A percentile compares a stretch with the other conserved stretches of the same genome.
These are phyloP conservation scores for Drosophila serrata DNA, from an alignment of 1,140 invertebrate species.

Conservation along the genomic window DNA sequence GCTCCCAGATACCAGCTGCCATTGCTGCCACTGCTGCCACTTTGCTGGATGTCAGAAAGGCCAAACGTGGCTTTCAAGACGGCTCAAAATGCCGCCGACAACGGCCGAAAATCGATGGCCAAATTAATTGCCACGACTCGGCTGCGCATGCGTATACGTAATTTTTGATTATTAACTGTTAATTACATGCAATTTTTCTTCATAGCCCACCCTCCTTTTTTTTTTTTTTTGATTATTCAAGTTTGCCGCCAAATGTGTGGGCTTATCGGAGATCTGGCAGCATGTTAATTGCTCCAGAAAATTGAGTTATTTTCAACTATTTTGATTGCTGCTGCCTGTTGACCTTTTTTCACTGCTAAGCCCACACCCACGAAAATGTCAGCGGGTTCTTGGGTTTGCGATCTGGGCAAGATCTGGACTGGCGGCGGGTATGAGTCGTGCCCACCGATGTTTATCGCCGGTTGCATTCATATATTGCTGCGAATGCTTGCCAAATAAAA, in stretches of 20 bases:
- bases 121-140: conserved; percentile 73
- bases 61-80: conserved; percentile 49
- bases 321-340: conserved; percentile 80
- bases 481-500: conserved; percentile 71
- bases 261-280: conserved; percentile 57
- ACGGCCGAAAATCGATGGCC: conserved; percentile 60
- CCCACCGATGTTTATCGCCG: conserved; percentile 74
- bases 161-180: conserved; percentile 77
- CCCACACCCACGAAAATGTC: conserved; percentile 76
- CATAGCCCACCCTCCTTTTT: neutral
- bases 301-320: conserved; percentile 80
- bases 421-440: conserved; percentile 59
- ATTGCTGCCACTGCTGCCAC: conserved; percentile 21
- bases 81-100: conserved; percentile 53
- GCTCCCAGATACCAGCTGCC: neutral
- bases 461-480: conserved; percentile 51
- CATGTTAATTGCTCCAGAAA: conserved; percentile 82
- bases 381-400: conserved; percentile 31
- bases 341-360: conserved; percentile 70
- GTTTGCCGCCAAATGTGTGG: conserved; percentile 71
- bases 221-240: conserved; percentile 46
- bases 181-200: conserved; percentile 72
- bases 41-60: conserved; percentile 61
- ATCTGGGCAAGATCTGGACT: conserved; percentile 64
- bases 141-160: conserved; percentile 75